phyloP scores from a whole-genome alignment of 2,888 invertebrate genomes.

The Heteromurus nitidus region DNA sequence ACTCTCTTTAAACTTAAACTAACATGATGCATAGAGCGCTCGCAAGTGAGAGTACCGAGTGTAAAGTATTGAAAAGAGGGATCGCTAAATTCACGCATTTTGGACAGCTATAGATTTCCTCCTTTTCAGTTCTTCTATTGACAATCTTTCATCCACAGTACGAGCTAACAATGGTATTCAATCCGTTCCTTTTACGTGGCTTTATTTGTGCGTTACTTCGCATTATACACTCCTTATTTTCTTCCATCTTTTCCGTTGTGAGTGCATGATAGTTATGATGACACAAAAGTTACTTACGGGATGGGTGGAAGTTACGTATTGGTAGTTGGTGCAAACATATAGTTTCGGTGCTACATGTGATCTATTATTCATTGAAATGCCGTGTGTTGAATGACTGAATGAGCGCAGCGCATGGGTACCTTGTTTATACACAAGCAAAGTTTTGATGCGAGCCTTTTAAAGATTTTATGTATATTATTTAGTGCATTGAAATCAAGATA shows the following conservation, averaged over 20 bases:
- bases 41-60: background rate
- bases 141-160: slow-evolving; percentile 22
- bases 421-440: background rate
- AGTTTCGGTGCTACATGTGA: background rate
- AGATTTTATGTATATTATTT: slow-evolving; percentile 11
- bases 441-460: slow-evolving; percentile 11
- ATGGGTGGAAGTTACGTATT: background rate
- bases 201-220: slow-evolving; percentile 33
- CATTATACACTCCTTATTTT: slow-evolving; percentile 29
- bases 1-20: background rate
- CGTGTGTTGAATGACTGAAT: slow-evolving; percentile 29
- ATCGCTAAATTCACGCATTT: slow-evolving; percentile 37
- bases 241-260: background rate
- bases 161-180: slow-evolving; percentile 31
- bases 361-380: slow-evolving; percentile 30
- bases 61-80: background rate
- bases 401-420: slow-evolving; percentile 29
- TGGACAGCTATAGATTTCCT: slow-evolving; percentile 18
- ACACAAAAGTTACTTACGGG: slow-evolving; percentile 38
- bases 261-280: background rate
- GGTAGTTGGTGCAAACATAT: background rate
- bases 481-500: slow-evolving; percentile 55
- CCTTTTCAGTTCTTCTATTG: slow-evolving; percentile 23
- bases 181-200: slow-evolving; percentile 27
- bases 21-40: background rate